These are phyloP conservation scores for Lepisosteus osseus DNA, from an alignment of 2,113 vertebrate genomes.

Conservation along the genomic window DNA sequence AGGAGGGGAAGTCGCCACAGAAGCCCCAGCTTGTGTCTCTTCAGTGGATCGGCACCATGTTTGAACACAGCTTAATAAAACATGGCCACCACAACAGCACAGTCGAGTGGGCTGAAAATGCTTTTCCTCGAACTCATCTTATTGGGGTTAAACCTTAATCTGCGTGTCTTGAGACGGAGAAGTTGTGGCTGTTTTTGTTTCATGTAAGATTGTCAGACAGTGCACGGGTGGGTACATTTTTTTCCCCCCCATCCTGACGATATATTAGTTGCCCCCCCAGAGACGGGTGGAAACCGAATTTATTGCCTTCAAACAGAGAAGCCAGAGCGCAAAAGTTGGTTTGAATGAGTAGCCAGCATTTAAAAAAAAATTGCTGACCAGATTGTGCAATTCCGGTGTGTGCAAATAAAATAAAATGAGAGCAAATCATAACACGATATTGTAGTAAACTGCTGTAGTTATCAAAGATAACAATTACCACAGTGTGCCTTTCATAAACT, in stretches of 20 bases:
- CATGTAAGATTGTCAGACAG: neutral
- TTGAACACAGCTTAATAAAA: neutral
- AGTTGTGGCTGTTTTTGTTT: neutral
- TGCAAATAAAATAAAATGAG: slow-evolving; percentile 10
- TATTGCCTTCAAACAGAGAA: slow-evolving; percentile 28
- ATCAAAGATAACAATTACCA: too few relatives aligned
- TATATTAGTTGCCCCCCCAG: slow-evolving; percentile 16
- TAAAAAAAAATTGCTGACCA: slow-evolving; percentile 7
- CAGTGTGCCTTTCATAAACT: too few relatives aligned
- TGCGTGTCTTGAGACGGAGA: neutral
- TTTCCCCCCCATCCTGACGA: slow-evolving; percentile 7
- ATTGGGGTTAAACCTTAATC: neutral
- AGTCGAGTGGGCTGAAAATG: neutral
- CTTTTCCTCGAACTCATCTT: neutral
- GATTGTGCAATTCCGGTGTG: neutral
- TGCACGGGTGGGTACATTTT: neutral
- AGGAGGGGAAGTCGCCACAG: neutral
- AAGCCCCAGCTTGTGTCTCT: neutral
- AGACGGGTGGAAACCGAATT: slow-evolving; percentile 16
- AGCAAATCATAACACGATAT: too few relatives aligned
- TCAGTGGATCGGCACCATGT: neutral
- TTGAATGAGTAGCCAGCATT: slow-evolving; percentile 19
- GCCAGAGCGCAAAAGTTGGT: slow-evolving; percentile 30
- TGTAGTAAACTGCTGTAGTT: too few relatives aligned
- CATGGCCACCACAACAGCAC: neutral